Conservation (phyloP, 2,888 invertebrate species). For the Trachelus tabidus region DNA sequence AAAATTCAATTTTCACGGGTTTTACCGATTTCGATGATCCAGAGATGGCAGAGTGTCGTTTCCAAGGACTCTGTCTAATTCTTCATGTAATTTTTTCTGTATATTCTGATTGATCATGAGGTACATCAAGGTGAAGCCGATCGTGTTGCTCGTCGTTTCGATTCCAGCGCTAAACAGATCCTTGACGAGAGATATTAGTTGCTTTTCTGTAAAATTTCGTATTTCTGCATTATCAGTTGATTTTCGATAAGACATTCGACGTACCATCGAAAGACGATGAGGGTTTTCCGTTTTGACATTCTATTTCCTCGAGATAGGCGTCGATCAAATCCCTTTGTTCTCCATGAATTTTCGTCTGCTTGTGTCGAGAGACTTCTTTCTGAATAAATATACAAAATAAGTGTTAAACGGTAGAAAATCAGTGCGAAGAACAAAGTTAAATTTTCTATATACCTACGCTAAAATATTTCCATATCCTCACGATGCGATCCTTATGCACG, state of each 20-base stretch:
- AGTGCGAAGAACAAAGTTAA: background rate
- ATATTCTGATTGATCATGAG: conserved; percentile 39
- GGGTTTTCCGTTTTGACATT: conserved; percentile 35
- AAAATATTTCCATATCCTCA: conserved; percentile 70
- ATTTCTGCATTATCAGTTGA: too few species aligned
- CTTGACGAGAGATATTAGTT: conserved; percentile 28
- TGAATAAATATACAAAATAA: conserved; percentile 22
- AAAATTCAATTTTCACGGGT: background rate
- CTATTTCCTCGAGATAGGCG: conserved; percentile 52
- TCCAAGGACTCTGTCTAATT: conserved; percentile 46
- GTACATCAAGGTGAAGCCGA: conserved; percentile 39
- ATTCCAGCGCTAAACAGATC: conserved; percentile 40
- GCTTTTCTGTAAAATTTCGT: conserved; percentile 13
- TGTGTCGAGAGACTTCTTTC: conserved; percentile 48
- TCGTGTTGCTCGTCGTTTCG: conserved; percentile 37
- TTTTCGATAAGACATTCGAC: conserved; percentile 8
- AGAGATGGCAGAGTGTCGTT: conserved; percentile 37
- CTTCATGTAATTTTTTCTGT: conserved; percentile 39
- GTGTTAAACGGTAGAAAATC: background rate
- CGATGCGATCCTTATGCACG: conserved; percentile 67
- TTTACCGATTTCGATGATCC: conserved; percentile 33
- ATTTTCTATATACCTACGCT: conserved; percentile 52
- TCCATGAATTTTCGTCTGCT: conserved; percentile 36
- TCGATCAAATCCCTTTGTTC: conserved; percentile 53
- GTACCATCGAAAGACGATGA: conserved; percentile 51